Evolutionary conservation across 2,797 vertebrate species (phyloP).

Genomic region (Chiroxiphia lanceolata): DNA sequence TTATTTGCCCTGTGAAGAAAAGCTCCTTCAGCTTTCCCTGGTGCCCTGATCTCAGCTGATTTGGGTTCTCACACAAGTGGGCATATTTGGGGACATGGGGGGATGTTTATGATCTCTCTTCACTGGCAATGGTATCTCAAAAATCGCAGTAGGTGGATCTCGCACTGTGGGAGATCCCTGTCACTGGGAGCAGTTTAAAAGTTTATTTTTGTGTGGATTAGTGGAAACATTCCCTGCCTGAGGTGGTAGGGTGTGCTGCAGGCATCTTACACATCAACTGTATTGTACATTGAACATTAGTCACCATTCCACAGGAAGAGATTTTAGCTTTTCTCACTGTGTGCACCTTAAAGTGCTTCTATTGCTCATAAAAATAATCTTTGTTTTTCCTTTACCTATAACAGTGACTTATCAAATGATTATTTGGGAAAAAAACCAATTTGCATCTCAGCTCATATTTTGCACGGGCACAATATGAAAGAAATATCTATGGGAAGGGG

Average conservation of each 20-base stretch:
- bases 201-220: neutral
- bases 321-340: neutral
- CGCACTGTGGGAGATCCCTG: neutral
- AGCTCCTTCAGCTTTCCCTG: neutral
- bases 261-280: neutral
- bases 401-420: neutral
- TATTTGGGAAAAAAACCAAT: neutral
- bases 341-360: neutral
- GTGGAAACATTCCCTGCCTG: neutral
- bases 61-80: neutral
- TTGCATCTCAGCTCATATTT: neutral
- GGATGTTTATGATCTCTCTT: neutral
- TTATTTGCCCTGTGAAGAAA: neutral
- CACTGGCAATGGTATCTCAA: neutral
- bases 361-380: neutral
- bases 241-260: neutral
- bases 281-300: no score
- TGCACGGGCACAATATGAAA: neutral
- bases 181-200: neutral
- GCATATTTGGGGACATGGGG: accelerated
- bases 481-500: neutral
- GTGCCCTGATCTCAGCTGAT: neutral
- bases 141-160: neutral
- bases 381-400: neutral
- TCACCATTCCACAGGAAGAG: neutral